Evolutionary conservation across 2,888 invertebrate species (phyloP).

Genomic region (Brachypalpus laphriformis): DNA sequence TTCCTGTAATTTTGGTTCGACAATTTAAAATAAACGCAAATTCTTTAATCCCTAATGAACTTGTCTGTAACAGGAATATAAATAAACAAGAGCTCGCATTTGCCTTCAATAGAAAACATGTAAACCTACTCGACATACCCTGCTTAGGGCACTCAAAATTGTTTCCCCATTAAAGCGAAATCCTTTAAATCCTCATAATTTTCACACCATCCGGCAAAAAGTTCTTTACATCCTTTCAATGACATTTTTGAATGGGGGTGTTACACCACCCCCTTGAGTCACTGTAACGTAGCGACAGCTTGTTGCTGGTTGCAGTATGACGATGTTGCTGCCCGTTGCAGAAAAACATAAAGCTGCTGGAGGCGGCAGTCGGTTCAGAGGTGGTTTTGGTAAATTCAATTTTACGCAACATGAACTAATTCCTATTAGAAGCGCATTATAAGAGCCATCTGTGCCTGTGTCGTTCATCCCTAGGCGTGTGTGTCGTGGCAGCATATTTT

Average conservation of each 20-base stretch:
- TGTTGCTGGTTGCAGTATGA: neutral
- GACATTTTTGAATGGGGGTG: neutral
- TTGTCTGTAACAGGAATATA: too few relatives aligned
- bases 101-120: too few relatives aligned
- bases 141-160: neutral
- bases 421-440: slow-evolving; percentile 41
- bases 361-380: neutral
- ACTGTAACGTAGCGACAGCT: neutral
- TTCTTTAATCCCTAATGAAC: neutral
- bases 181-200: slow-evolving; percentile 24
- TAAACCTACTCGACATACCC: neutral
- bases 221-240: slow-evolving; percentile 21
- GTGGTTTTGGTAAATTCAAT: slow-evolving; percentile 79
- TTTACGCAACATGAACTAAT: slow-evolving; percentile 80
- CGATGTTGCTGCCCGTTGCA: neutral
- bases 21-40: neutral
- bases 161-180: slow-evolving; percentile 29
- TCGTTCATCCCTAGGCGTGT: slow-evolving; percentile 4
- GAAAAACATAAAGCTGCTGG: slow-evolving; percentile 4
- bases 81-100: neutral
- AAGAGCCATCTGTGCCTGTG: neutral
- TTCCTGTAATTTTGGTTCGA: neutral
- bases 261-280: neutral
- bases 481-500: slow-evolving; percentile 18
- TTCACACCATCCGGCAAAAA: slow-evolving; percentile 3